Evolutionary conservation across 2,888 invertebrate genomes (phyloP).

Genomic region (Lasioglossum villosulum): DNA sequence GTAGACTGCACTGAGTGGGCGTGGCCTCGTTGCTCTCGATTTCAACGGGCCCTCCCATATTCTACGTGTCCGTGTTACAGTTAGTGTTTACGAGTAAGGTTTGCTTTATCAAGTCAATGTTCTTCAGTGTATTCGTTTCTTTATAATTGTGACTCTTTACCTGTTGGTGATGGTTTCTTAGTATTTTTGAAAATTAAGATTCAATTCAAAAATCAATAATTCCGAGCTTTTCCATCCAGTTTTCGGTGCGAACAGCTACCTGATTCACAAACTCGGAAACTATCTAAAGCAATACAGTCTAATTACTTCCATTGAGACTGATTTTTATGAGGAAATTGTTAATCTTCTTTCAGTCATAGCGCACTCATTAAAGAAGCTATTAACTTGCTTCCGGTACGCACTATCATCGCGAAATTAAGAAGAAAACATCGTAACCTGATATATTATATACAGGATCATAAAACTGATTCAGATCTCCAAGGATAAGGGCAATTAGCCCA

Average conservation of each 20-base stretch:
- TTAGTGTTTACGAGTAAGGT: not conserved
- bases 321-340: not conserved
- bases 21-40: not conserved
- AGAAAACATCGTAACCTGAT: not conserved
- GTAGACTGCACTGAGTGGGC: not conserved
- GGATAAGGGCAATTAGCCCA: not conserved
- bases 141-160: not conserved
- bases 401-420: not conserved
- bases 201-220: not conserved
- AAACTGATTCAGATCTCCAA: not conserved
- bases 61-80: not conserved
- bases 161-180: too few relatives aligned
- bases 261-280: not conserved
- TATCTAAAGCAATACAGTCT: not conserved
- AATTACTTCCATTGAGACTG: not conserved
- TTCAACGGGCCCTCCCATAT: not conserved
- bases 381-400: not conserved
- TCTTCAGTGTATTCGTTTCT: not conserved
- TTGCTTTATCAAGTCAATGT: too few relatives aligned
- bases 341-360: not conserved
- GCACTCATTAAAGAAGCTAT: not conserved
- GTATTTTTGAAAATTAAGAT: too few relatives aligned
- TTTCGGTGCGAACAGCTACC: not conserved
- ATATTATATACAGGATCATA: not conserved
- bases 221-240: not conserved